A percentile compares a stretch with the other conserved stretches of the same genome.
Evolutionary conservation across 2,113 vertebrate genomes (phyloP).

Genomic region (Natator depressus): DNA sequence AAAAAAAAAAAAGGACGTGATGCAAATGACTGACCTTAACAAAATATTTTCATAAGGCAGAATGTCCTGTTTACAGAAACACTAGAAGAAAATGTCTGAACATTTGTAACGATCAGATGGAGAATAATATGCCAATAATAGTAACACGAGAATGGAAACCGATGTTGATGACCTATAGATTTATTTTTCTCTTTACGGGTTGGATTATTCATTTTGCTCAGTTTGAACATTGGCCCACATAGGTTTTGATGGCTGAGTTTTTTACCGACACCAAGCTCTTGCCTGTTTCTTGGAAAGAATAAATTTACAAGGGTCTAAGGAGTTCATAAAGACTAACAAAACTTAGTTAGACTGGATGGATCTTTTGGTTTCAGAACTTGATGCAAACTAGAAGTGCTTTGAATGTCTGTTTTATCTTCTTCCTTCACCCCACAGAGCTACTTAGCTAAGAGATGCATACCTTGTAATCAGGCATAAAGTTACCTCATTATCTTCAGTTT

Average conservation of each 20-base stretch:
- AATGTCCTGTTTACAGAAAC: background rate
- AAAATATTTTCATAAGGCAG: background rate
- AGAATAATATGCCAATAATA: background rate
- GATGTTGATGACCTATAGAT: background rate
- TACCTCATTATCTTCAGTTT: background rate
- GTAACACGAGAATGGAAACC: background rate
- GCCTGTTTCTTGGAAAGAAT: background rate
- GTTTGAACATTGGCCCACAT: too few species aligned
- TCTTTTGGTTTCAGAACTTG: constrained; percentile 15
- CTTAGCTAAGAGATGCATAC: background rate
- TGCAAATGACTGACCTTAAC: background rate
- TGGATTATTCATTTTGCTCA: background rate
- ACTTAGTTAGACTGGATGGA: background rate
- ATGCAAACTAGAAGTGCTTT: background rate
- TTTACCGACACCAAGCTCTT: background rate
- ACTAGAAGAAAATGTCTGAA: background rate
- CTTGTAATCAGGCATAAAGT: background rate
- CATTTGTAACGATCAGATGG: background rate
- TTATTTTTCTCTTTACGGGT: background rate
- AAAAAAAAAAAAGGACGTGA: background rate
- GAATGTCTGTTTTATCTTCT: constrained; percentile 6
- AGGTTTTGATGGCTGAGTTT: background rate
- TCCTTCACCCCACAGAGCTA: background rate
- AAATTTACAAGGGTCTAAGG: background rate
- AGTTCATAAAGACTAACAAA: background rate